Percentiles rank a stretch among this genome's conserved stretches.
phyloP scores from a whole-genome alignment of 2,888 invertebrate genomes.

The Nephrotoma appendiculata region DNA sequence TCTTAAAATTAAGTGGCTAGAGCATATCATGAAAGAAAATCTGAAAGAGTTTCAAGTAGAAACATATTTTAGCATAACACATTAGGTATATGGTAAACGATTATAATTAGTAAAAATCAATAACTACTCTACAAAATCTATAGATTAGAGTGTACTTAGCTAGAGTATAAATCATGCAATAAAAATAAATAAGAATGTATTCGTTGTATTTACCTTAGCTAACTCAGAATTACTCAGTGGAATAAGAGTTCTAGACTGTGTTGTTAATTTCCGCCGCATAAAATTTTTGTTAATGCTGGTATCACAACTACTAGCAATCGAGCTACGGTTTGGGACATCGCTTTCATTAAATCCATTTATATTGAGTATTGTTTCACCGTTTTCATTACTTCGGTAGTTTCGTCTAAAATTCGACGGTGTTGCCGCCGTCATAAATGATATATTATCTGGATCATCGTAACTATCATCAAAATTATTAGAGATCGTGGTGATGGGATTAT shows the following conservation, averaged over 20 bases:
- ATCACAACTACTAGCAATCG: not conserved
- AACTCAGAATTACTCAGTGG: not conserved
- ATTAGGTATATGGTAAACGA: not conserved
- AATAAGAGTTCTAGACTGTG: not conserved
- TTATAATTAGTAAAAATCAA: not conserved
- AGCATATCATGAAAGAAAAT: not conserved
- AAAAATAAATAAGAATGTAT: not conserved
- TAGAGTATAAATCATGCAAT: not conserved
- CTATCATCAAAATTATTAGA: not conserved
- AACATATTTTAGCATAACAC: not conserved
- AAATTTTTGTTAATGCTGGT: not conserved
- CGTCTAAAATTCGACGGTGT: not conserved
- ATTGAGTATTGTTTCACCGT: not conserved
- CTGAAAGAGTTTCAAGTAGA: not conserved
- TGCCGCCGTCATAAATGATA: not conserved
- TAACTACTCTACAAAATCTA: not conserved
- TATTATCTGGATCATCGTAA: not conserved
- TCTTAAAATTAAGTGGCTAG: not conserved
- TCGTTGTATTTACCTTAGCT: not conserved
- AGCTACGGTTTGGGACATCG: not conserved
- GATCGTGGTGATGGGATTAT: not conserved
- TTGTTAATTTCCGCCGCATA: not conserved
- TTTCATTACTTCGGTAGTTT: not conserved
- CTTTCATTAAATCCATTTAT: not conserved
- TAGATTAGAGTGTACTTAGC: not conserved